Conservation (phyloP, 2,797 vertebrate species). For the Tangara arthus region DNA sequence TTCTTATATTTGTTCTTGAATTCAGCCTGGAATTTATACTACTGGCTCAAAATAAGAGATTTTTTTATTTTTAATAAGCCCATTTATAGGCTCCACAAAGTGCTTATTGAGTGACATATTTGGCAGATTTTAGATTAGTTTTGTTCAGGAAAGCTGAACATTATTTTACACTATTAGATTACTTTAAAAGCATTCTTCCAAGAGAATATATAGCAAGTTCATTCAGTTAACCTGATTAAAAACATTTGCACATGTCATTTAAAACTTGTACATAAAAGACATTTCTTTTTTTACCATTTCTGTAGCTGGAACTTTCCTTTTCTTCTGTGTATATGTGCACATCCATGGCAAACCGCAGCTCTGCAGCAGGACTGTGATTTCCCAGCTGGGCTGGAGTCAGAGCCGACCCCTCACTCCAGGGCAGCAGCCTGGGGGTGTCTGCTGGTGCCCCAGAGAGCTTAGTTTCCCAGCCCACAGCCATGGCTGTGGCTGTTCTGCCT, state of each 20-base stretch:
- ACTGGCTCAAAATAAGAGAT: not conserved
- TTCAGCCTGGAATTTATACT: not conserved
- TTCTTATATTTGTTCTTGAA: not conserved
- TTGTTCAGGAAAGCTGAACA: not conserved
- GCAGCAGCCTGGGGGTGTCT: not conserved
- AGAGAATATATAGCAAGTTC: not conserved
- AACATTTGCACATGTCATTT: not conserved
- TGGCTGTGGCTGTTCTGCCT: not conserved
- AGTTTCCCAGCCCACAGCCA: not conserved
- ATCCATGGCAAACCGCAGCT: rapidly evolving
- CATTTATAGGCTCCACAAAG: not conserved
- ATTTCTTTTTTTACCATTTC: not conserved
- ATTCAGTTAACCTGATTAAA: constrained; percentile 1
- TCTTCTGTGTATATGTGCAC: not conserved
- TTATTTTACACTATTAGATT: constrained; percentile 36
- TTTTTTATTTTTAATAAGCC: not conserved
- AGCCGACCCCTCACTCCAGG: not conserved
- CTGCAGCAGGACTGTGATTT: not conserved
- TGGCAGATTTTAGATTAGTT: not conserved
- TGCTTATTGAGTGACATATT: not conserved
- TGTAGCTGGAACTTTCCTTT: not conserved
- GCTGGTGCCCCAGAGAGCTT: not conserved
- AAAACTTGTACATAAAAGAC: not conserved
- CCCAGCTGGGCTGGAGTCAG: not conserved
- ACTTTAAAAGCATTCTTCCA: constrained; percentile 13